Conservation (phyloP, 2,888 invertebrate species). For the Salpingus planirostris region DNA sequence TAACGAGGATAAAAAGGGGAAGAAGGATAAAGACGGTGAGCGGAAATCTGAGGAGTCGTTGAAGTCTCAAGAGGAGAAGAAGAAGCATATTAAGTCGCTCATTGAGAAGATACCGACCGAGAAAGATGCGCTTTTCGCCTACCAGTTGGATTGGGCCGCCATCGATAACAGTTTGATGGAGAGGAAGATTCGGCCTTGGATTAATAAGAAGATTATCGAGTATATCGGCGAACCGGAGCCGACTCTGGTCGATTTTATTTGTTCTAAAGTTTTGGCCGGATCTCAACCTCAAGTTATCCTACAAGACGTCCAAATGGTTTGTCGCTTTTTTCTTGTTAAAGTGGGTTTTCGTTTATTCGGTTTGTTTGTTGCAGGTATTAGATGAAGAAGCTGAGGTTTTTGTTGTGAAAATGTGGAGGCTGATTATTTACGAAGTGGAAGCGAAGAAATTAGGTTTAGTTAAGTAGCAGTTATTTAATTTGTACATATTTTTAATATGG, state of each 20-base stretch:
- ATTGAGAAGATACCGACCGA: constrained; percentile 98
- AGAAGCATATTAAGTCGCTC: constrained; percentile 90
- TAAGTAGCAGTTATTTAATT: constrained; percentile 44
- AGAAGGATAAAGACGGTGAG: constrained; percentile 41
- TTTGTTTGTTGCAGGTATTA: constrained; percentile 71
- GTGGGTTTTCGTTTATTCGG: constrained; percentile 15
- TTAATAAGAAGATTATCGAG: constrained; percentile 98
- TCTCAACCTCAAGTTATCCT: constrained; percentile 90
- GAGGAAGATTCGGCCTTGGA: constrained; percentile 96
- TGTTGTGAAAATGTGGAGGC: constrained; percentile 99
- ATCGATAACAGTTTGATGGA: constrained; percentile 77
- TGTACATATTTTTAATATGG: not conserved
- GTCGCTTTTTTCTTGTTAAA: not conserved
- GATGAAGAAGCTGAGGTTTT: constrained; percentile 99
- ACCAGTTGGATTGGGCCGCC: constrained; percentile 82
- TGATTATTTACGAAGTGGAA: constrained; percentile 98
- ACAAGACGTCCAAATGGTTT: constrained; percentile 97
- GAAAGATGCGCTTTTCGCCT: constrained; percentile 92
- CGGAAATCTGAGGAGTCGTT: constrained; percentile 50
- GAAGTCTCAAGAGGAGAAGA: constrained; percentile 85
- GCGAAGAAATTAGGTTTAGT: constrained; percentile 91
- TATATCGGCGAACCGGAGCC: constrained; percentile 99
- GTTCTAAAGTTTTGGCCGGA: constrained; percentile 92
- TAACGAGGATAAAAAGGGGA: constrained; percentile 47
- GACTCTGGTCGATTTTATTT: constrained; percentile 97